phyloP scores from a whole-genome alignment of 2,113 vertebrate species.

The Limnothrissa miodon region DNA sequence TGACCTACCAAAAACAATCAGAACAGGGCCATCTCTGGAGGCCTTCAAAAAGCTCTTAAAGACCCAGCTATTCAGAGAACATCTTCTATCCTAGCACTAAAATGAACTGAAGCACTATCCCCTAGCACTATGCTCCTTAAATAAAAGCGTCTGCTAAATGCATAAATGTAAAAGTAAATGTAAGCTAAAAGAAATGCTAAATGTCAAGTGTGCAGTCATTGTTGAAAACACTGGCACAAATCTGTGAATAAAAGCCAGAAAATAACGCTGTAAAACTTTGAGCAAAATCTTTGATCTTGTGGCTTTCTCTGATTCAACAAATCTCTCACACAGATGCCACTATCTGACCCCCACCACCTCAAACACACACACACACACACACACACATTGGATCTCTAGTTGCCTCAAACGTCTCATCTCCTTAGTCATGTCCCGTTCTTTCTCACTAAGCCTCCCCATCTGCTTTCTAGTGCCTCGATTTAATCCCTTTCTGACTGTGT shows the following conservation, averaged over 20 bases:
- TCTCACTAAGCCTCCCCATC: background rate
- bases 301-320: background rate
- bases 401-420: background rate
- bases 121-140: no score
- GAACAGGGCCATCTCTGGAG: no score
- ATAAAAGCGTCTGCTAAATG: no score
- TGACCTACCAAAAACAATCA: no score
- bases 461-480: background rate
- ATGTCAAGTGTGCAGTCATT: background rate
- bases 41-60: no score
- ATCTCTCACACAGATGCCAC: background rate
- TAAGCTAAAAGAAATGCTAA: background rate
- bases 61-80: no score
- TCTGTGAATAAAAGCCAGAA: background rate
- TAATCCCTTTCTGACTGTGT: background rate
- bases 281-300: background rate
- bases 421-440: background rate
- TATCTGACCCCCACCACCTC: background rate
- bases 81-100: no score
- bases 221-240: background rate
- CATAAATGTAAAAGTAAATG: no score
- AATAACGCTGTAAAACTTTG: background rate
- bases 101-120: no score
- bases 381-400: no score
- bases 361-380: no score